Evolutionary conservation across 2,797 vertebrate species (phyloP).

Genomic region (Macrochelys suwanniensis): DNA sequence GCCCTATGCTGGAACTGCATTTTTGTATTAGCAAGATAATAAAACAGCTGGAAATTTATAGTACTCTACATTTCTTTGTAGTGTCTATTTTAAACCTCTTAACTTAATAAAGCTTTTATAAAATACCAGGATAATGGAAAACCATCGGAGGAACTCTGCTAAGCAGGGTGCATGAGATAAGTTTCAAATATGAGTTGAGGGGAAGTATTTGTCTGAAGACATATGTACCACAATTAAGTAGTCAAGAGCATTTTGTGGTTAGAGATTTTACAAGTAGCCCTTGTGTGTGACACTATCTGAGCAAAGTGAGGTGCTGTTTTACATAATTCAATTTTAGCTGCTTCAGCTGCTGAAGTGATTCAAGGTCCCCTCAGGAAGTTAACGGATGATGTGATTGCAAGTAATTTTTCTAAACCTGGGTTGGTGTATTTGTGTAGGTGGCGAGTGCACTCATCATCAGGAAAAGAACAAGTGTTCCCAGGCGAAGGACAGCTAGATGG

Average conservation of each 20-base stretch:
- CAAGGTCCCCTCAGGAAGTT: neutral
- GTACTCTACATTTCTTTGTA: neutral
- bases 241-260: neutral
- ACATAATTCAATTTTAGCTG: neutral
- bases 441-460: neutral
- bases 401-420: neutral
- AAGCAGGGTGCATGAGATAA: neutral
- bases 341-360: neutral
- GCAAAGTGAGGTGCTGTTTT: neutral
- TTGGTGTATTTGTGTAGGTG: neutral
- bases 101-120: slow-evolving; percentile 24
- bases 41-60: slow-evolving; percentile 2
- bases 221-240: neutral
- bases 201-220: slow-evolving; percentile 19
- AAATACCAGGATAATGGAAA: slow-evolving; percentile 34
- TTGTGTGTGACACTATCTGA: neutral
- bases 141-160: neutral
- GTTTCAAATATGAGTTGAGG: neutral
- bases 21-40: neutral
- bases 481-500: neutral
- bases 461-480: neutral
- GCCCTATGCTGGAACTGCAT: neutral
- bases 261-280: slow-evolving; percentile 10
- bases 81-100: slow-evolving; percentile 28
- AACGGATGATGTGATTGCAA: neutral